These are phyloP conservation scores for Drosophila eugracilis DNA, from an alignment of 1,140 invertebrate species.

Conservation along the genomic window DNA sequence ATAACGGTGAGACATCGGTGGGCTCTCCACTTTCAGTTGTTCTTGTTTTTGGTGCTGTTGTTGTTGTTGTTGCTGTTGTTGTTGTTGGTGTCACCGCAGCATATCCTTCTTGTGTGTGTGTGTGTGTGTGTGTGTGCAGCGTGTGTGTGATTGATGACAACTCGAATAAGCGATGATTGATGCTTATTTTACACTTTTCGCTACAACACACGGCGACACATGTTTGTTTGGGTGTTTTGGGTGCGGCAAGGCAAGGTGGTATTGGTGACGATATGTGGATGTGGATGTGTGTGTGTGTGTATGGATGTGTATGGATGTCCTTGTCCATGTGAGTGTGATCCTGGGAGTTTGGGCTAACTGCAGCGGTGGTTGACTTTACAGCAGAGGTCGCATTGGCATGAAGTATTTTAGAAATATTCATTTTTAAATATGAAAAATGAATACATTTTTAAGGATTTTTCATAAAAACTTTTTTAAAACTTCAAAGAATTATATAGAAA, in stretches of 20 bases:
- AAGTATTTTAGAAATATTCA: too few species aligned
- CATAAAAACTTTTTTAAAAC: too few species aligned
- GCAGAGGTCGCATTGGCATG: neutral
- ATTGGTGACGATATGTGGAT: slow-evolving; percentile 8
- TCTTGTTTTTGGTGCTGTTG: slow-evolving; percentile 41
- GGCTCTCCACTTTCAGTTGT: slow-evolving; percentile 27
- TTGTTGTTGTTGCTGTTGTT: slow-evolving; percentile 31
- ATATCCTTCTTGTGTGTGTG: slow-evolving; percentile 26
- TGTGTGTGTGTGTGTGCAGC: slow-evolving; percentile 61
- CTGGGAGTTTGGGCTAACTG: slow-evolving; percentile 36
- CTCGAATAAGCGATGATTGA: slow-evolving; percentile 84
- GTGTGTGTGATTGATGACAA: slow-evolving; percentile 83
- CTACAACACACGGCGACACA: slow-evolving; percentile 78
- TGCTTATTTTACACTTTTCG: slow-evolving; percentile 84
- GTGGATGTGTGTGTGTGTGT: slow-evolving; percentile 9
- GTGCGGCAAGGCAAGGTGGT: slow-evolving; percentile 29
- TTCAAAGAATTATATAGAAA: neutral
- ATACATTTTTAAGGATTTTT: too few species aligned
- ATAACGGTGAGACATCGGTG: slow-evolving; percentile 37
- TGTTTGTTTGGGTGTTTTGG: slow-evolving; percentile 70
- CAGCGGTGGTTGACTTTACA: slow-evolving; percentile 7
- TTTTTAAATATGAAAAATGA: too few species aligned
- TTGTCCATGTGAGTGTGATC: slow-evolving; percentile 14
- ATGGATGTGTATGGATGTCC: neutral
- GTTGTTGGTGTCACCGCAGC: slow-evolving; percentile 53